These are phyloP conservation scores for Macrobrachium nipponense DNA, from an alignment of 1,140 invertebrate genomes.

Conservation along the genomic window DNA sequence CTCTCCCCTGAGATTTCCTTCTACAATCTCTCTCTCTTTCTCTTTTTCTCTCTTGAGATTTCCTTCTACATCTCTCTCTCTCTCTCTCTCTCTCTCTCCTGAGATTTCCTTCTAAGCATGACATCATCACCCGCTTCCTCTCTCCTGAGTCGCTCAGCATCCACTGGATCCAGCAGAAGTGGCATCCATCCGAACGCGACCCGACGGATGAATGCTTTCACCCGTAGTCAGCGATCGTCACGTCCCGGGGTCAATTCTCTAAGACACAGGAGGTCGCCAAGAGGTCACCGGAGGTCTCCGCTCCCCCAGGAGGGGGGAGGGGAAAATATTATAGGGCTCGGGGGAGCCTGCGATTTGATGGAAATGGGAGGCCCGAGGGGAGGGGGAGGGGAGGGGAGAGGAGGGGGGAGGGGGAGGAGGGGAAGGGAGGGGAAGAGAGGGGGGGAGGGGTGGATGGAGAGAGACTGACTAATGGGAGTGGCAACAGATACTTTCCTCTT, in stretches of 20 bases:
- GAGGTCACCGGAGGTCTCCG: no score
- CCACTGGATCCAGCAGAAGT: not conserved
- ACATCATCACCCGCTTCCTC: not conserved
- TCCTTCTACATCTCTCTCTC: not conserved
- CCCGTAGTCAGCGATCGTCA: no score
- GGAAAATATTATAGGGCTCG: no score
- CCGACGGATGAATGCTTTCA: no score
- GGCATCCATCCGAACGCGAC: no score
- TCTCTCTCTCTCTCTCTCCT: constrained; percentile 4
- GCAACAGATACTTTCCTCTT: not conserved
- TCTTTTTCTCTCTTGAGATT: not conserved
- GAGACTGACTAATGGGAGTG: no score
- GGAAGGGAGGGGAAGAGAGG: not conserved
- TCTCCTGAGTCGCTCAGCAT: constrained; percentile 14
- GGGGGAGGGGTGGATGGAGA: no score
- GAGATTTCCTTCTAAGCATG: not conserved
- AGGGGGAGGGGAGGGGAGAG: not conserved
- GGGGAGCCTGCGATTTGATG: not conserved
- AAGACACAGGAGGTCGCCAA: no score
- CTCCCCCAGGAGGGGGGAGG: no score
- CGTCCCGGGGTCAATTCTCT: no score
- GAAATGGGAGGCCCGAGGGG: not conserved
- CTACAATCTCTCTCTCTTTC: not conserved
- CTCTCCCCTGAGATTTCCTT: not conserved
- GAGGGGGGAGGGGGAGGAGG: not conserved